Evolutionary conservation across 2,797 vertebrate genomes (phyloP).

Genomic region (Cynodonichthys magdalenae): DNA sequence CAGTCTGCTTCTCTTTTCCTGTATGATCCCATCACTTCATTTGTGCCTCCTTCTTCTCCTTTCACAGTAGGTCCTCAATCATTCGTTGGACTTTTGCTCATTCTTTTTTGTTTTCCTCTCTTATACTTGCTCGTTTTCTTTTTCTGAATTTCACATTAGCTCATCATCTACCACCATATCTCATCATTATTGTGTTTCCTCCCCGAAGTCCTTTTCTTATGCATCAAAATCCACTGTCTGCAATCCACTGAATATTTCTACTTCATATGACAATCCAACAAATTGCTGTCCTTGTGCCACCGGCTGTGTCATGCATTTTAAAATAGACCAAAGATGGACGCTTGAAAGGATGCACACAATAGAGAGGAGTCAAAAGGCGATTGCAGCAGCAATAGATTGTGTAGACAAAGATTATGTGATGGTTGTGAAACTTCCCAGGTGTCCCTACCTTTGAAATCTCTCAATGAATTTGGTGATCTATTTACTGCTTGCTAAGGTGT

Average conservation of each 20-base stretch:
- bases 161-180: constrained; percentile 10
- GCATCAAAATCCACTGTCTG: constrained; percentile 30
- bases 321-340: constrained; percentile 51
- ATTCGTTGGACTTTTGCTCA: not conserved
- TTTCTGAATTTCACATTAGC: not conserved
- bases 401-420: constrained; percentile 49
- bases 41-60: constrained; percentile 15
- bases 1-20: constrained; percentile 22
- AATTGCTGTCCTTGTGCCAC: constrained; percentile 37
- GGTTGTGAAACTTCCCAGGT: constrained; percentile 49
- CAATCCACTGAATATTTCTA: constrained; percentile 32
- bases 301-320: constrained; percentile 53
- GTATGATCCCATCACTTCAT: constrained; percentile 29
- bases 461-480: constrained; percentile 40
- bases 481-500: constrained; percentile 26
- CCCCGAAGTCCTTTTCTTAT: constrained; percentile 27
- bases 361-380: constrained; percentile 36
- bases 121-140: constrained; percentile 11
- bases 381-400: constrained; percentile 45
- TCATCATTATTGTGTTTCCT: constrained; percentile 3
- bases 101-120: constrained; percentile 1
- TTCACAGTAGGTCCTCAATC: not conserved
- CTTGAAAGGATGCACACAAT: constrained; percentile 51
- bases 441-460: constrained; percentile 45
- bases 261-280: constrained; percentile 23